Evolutionary conservation across 2,888 invertebrate species (phyloP).

Genomic region (Iselma pallidipennis): DNA sequence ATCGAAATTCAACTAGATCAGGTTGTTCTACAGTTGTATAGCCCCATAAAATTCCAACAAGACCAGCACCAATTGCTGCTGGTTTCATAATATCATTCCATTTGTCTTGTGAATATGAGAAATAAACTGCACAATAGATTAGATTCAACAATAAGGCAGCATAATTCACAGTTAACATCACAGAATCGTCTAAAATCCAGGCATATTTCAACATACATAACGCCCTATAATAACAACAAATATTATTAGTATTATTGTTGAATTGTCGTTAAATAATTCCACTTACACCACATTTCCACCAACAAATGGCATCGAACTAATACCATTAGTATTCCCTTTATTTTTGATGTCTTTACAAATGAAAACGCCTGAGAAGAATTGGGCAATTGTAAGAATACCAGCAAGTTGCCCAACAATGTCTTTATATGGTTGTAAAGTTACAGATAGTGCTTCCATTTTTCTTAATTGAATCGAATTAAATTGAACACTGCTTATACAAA

Average conservation of each 20-base stretch:
- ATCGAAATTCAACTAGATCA: conserved; percentile 67
- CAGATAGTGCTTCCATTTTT: conserved; percentile 59
- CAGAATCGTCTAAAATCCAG: conserved; percentile 70
- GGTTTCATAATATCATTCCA: conserved; percentile 60
- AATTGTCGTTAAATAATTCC: background rate
- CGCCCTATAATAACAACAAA: conserved; percentile 61
- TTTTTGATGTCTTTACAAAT: conserved; percentile 75
- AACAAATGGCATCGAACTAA: conserved; percentile 71
- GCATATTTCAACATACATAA: conserved; percentile 78
- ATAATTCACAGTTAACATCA: conserved; percentile 78
- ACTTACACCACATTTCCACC: conserved; percentile 80
- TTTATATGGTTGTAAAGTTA: conserved; percentile 67
- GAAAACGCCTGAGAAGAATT: conserved; percentile 80
- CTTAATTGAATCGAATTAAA: background rate
- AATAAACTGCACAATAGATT: conserved; percentile 69
- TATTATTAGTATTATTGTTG: conserved; percentile 1
- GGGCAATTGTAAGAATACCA: conserved; percentile 74
- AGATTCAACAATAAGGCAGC: conserved; percentile 72
- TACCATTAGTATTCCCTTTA: conserved; percentile 67
- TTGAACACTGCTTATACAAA: background rate
- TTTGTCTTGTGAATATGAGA: conserved; percentile 64
- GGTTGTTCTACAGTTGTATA: conserved; percentile 72
- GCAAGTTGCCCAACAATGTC: conserved; percentile 70
- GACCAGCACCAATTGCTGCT: conserved; percentile 60
- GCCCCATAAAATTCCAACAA: conserved; percentile 64